These are phyloP conservation scores for Aptenodytes patagonicus DNA, from an alignment of 2,113 vertebrate species.

Conservation along the genomic window DNA sequence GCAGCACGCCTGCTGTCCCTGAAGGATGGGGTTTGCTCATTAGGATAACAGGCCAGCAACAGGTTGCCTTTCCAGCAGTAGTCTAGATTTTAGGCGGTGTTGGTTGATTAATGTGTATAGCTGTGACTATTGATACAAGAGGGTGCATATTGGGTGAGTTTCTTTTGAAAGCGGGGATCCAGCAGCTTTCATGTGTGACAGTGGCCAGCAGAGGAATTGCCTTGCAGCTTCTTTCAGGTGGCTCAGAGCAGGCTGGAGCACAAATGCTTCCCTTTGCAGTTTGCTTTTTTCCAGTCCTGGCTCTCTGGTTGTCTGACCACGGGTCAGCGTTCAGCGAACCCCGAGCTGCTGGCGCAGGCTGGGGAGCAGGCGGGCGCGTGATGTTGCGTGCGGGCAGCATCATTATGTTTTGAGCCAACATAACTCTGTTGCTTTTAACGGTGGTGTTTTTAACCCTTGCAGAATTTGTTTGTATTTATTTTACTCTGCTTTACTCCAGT, in stretches of 20 bases:
- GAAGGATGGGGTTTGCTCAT: background rate
- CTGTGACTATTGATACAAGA: background rate
- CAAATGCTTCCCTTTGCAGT: background rate
- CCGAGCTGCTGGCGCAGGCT: rapidly evolving
- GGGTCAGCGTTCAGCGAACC: background rate
- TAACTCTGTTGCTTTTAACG: background rate
- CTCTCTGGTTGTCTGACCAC: background rate
- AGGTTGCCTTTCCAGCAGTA: background rate
- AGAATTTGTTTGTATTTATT: background rate
- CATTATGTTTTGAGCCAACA: background rate
- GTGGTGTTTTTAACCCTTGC: background rate
- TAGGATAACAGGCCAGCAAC: background rate
- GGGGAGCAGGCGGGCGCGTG: rapidly evolving
- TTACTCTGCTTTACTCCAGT: rapidly evolving
- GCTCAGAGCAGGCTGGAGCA: background rate
- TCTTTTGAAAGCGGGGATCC: background rate
- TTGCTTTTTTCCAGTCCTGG: background rate
- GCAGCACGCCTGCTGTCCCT: rapidly evolving
- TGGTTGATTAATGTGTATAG: background rate
- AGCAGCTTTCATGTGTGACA: background rate
- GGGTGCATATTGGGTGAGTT: rapidly evolving
- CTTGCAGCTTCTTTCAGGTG: background rate
- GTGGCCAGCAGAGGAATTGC: background rate
- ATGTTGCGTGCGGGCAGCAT: background rate
- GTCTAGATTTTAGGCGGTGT: rapidly evolving